Conservation (phyloP, 2,888 invertebrate genomes). For the Heliconius aoede region DNA sequence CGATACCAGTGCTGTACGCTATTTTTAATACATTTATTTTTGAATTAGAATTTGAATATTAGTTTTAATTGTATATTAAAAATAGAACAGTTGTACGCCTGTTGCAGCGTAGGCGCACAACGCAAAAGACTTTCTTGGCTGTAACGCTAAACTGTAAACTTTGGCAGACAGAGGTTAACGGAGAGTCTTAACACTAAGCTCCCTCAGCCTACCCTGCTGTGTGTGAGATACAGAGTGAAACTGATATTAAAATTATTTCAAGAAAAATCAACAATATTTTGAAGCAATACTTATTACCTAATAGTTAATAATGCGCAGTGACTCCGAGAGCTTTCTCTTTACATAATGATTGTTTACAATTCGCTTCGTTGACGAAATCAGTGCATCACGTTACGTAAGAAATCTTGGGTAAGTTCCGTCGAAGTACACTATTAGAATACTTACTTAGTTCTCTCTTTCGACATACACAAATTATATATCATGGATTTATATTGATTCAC, state of each 20-base stretch:
- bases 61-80: too few relatives aligned
- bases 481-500: too few relatives aligned
- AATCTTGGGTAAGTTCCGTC: slow-evolving; percentile 60
- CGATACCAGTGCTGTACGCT: neutral
- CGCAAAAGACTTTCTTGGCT: too few relatives aligned
- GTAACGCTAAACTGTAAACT: too few relatives aligned
- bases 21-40: neutral
- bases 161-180: too few relatives aligned
- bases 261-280: slow-evolving; percentile 1
- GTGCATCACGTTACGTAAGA: slow-evolving; percentile 69
- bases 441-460: slow-evolving; percentile 2
- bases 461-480: neutral
- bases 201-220: too few relatives aligned
- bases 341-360: slow-evolving; percentile 68
- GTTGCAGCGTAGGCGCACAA: too few relatives aligned
- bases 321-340: slow-evolving; percentile 74
- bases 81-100: too few relatives aligned
- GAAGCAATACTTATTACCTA: slow-evolving; percentile 43
- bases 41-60: too few relatives aligned
- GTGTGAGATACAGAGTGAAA: too few relatives aligned
- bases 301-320: slow-evolving; percentile 49
- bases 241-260: too few relatives aligned
- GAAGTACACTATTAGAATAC: slow-evolving; percentile 45
- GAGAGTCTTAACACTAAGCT: too few relatives aligned
- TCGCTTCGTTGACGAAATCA: slow-evolving; percentile 74